Evolutionary conservation across 2,888 invertebrate species (phyloP), one percentile per base, ranked within the genome.

Genomic region (Acronicta alni): DNA sequence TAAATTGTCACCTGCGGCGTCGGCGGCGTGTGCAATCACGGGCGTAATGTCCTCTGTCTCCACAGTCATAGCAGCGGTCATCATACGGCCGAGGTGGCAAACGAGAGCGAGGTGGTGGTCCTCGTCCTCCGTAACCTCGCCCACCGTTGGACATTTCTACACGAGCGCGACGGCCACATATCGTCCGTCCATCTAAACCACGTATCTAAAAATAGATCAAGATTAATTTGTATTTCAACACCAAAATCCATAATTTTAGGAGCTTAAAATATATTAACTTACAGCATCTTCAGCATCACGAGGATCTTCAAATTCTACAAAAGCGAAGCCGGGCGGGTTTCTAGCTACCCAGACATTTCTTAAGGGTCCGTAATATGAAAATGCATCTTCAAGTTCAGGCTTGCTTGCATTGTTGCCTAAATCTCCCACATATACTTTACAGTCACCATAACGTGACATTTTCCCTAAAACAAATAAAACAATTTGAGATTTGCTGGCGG

Each of bases 331-430:
- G 58, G 99, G 98, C 14, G 98, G 98, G 89, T 99, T 98, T 76
- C 99, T 95, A 0, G 99, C 99, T n/a, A 99, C 98, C 99, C 99
- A 99, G 44, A 99, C 99, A 93, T 98, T 99, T 81, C 98, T 96
- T 78, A 99, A 92, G 0, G 98, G 97, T 12, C 99, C 99, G 85
- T 98, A 99, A 81, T 98, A 97, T 61, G 97, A 96, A 92, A 99
- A 99, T 15, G 98, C 97, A 88, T 98, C 97, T 93, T 99, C 99
- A 57, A 98, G 95, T 90, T 98, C 98, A 81, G 98, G 97, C 92
- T 98, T 98, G 63, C 98, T 97, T 32, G 99, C 98, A 81, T 96
- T 97, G 83, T 96, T 97, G 45, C 99, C 98, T 84, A 99, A 95
- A 94, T 99, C 99, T 53, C 99, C 99, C 20, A 99, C 98, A 90